Evolutionary conservation across 2,888 invertebrate genomes (phyloP), one percentile per base, ranked within the genome.

Genomic region (Atethmia centrago): DNA sequence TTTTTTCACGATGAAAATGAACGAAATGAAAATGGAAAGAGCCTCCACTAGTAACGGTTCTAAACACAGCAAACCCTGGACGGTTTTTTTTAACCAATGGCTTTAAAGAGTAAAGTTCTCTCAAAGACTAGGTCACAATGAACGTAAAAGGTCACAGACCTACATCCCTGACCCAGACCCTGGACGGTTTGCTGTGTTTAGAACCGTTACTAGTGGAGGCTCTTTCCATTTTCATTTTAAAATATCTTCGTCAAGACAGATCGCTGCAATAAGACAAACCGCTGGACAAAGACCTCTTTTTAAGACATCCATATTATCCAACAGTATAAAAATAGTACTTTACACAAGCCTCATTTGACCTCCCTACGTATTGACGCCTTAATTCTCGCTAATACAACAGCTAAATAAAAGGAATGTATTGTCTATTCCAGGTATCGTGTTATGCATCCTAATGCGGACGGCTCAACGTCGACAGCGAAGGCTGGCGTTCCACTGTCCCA

Each of bases 401-500:
- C 36, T 49, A 53, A 79, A 70, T 84, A 72, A 70, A 75, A 63
- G 31, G 63, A 45, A 75, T 69, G 69, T 77, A 59, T 74, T 74
- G 73, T 73, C 77, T 81, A 70, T 91, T 92, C 91, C 97, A 90
- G 98, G 98, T 58, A 96, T 97, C 68, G 96, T 97, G 14, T 92
- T 98, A 61, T 98, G 98, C 92, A 96, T 97, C 88, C 92, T 98
- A 84, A 97, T 97, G 91, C 96, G 97, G 68, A 95, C 98, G 47
- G 98, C 98, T 3, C 96, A 97, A 82, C 96, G 97, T 69, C 95
- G 97, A 55, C 97, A 97, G 88, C 97, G 97, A 71, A 96, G 98
- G 61, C 96, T 98, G 78, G 98, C 98, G 71, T 98, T 98, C 94
- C 98, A 98, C 92, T 98, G 98, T 92, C 98, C 98, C 45, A 96